phyloP scores from a whole-genome alignment of 2,888 invertebrate species.

The Eugnorisma glareosa region DNA sequence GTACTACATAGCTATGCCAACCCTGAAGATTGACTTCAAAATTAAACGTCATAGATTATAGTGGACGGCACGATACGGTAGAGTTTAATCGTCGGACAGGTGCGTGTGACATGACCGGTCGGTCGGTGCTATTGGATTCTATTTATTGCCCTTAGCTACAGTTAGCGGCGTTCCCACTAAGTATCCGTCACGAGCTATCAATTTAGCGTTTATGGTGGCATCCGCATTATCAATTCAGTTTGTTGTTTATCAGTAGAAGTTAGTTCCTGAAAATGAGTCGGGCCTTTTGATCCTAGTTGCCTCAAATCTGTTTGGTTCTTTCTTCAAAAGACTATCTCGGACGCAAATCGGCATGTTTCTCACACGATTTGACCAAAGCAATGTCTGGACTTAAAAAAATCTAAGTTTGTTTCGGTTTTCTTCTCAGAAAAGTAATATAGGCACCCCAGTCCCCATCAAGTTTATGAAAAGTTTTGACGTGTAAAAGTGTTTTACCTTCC shows the following conservation, averaged over 20 bases:
- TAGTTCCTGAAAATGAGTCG: neutral
- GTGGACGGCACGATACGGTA: constrained; percentile 69
- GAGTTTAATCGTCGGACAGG: constrained; percentile 87
- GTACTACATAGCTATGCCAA: constrained; percentile 39
- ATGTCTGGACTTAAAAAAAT: neutral
- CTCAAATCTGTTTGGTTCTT: neutral
- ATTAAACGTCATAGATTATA: constrained; percentile 78
- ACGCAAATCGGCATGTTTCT: neutral
- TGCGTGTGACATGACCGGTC: constrained; percentile 78
- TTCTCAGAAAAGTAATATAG: neutral
- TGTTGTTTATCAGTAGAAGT: constrained; percentile 11
- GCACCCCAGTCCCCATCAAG: neutral
- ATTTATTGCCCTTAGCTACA: constrained; percentile 79
- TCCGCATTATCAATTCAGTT: constrained; percentile 12
- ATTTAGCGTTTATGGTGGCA: constrained; percentile 30
- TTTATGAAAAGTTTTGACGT: neutral
- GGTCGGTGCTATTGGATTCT: constrained; percentile 72
- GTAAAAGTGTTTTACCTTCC: neutral
- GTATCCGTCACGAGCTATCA: constrained; percentile 49
- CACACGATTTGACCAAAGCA: neutral
- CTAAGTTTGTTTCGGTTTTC: neutral
- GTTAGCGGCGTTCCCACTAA: constrained; percentile 57
- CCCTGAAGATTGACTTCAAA: constrained; percentile 74
- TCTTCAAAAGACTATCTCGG: neutral
- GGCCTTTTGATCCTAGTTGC: neutral